Evolutionary conservation across 2,113 vertebrate species (phyloP), one percentile per base, ranked within the genome.

Genomic region (Tachycineta bicolor): DNA sequence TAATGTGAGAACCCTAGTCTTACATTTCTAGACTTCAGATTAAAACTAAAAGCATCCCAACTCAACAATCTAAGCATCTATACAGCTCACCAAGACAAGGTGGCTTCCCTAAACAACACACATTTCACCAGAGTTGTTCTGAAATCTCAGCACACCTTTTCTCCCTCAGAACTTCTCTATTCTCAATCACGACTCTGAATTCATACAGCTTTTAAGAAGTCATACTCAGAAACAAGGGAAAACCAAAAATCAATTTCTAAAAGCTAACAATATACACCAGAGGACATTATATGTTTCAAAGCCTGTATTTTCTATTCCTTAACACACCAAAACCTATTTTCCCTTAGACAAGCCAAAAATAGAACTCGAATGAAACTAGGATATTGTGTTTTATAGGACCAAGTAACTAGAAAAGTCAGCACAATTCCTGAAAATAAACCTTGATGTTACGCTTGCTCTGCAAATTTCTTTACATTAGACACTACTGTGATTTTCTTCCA

Each of bases 71-170:
- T 39, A 81, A 56, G 34, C 16, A 74, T 4, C 29, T 29, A 24
- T 0, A 50, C 23, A 58, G 26, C 5, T 89, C 34, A 14, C 6
- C 2, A 5, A 59, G 21, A 50, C 10, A 77, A 58, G 17, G 15
- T 1, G 0, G 47, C n/a, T 87, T 85, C 39, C 41, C 1, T 3
- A 43, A 14, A 22, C 1, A 3, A 49, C 14, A 77, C 1, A 28
- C 0, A 1, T 41, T 64, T 73, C 26, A 9, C 10, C 21, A 46
- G 28, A 62, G 20, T 4, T 65, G 20, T 34, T 63, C n/a, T 24
- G 31, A 81, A 88, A 89, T 34, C 56, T 53, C 28, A 44, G 31
- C 16, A 58, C 24, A 31, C 11, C 12, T 25, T 24, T 19, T 4
- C 50, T 44, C 55, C 59, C 33, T 26, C 60, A 93, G 37, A 25